These are phyloP conservation scores for Acholoe squamosa DNA, from an alignment of 2,888 invertebrate genomes.

Conservation along the genomic window DNA sequence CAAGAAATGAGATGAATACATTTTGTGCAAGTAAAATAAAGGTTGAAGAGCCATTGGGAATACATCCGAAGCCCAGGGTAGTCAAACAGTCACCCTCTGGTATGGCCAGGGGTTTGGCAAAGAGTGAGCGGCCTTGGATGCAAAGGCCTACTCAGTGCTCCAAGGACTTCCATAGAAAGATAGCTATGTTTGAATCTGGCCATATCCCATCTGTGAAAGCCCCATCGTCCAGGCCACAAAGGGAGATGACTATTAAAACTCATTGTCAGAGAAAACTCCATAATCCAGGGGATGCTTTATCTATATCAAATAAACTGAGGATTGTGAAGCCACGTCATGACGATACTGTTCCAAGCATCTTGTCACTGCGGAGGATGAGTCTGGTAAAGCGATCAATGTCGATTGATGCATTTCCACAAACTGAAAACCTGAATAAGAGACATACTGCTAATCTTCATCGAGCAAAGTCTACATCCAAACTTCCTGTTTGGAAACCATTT, in stretches of 20 bases:
- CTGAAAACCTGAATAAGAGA: not conserved
- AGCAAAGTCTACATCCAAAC: conserved; percentile 18
- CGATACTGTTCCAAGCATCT: not conserved
- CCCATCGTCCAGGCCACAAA: not conserved
- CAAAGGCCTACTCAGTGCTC: not conserved
- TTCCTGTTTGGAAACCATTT: conserved; percentile 51
- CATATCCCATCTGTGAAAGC: not conserved
- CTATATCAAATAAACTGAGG: not conserved
- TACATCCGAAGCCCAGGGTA: not conserved
- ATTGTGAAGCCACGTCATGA: not conserved
- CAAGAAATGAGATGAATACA: not conserved
- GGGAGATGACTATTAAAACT: not conserved
- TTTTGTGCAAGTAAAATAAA: too few relatives aligned
- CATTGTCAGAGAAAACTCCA: not conserved
- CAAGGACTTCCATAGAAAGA: conserved; percentile 25
- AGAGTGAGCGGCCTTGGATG: conserved; percentile 3
- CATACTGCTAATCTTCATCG: not conserved
- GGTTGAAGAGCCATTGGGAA: too few relatives aligned
- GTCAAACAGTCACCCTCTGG: not conserved
- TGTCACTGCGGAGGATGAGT: not conserved
- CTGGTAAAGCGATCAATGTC: not conserved
- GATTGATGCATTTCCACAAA: not conserved
- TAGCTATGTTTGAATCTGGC: not conserved
- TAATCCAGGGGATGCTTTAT: not conserved
- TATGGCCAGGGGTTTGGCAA: not conserved